Conservation (phyloP, 2,888 invertebrate genomes). For the Dascillus cervinus region DNA sequence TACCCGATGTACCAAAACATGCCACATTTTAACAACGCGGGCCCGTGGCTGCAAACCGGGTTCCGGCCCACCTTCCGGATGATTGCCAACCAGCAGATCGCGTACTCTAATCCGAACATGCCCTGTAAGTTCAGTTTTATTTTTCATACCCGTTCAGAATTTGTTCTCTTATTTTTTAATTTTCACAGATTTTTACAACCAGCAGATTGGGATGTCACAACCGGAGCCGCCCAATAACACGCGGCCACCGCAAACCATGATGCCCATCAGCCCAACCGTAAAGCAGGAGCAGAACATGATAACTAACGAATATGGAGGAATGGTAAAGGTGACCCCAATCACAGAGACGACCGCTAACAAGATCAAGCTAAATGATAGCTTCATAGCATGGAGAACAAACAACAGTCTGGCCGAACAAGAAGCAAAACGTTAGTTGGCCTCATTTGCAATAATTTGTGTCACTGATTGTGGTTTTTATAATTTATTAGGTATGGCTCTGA, state of each 20-base stretch:
- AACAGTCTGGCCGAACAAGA: conserved; percentile 61
- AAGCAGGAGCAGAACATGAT: too few species aligned
- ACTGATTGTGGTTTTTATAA: too few species aligned
- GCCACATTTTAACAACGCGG: conserved; percentile 6
- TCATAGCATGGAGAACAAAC: conserved; percentile 71
- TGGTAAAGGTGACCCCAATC: too few species aligned
- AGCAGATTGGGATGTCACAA: conserved; percentile 14
- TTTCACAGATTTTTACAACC: conserved; percentile 7
- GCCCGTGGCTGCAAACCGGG: conserved; percentile 7
- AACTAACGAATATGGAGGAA: too few species aligned
- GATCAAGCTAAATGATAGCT: conserved; percentile 46
- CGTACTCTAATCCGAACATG: conserved; percentile 3
- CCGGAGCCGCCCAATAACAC: conserved; percentile 20
- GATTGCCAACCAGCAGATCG: conserved; percentile 8
- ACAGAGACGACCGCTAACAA: too few species aligned
- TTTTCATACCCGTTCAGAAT: neutral
- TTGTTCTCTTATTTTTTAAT: neutral
- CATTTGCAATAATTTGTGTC: neutral
- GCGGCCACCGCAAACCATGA: conserved; percentile 23
- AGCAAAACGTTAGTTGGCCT: conserved; percentile 58
- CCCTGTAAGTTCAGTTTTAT: conserved; percentile 9
- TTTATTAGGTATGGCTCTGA: conserved; percentile 57
- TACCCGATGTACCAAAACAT: conserved; percentile 13
- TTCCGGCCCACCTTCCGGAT: conserved; percentile 9
- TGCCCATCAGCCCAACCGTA: too few species aligned